Evolutionary conservation across 2,797 vertebrate species (phyloP).

Genomic region (Synaphobranchus kaupii): DNA sequence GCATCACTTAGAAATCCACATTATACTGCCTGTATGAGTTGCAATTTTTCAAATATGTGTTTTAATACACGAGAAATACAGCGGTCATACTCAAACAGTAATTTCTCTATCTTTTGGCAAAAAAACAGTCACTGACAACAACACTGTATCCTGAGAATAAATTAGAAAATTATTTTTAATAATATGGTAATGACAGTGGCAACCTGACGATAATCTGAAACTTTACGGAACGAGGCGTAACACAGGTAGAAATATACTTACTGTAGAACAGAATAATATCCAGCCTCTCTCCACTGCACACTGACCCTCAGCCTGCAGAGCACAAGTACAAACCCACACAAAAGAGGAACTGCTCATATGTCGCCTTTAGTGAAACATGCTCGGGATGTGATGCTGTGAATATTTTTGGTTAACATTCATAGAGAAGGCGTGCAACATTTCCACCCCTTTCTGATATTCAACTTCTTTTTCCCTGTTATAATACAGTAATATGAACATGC

Average conservation of each 20-base stretch:
- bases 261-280: too few relatives aligned
- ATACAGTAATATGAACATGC: too few relatives aligned
- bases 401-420: background rate
- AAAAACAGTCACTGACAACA: background rate
- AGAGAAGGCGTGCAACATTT: too few relatives aligned
- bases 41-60: too few relatives aligned
- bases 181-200: background rate
- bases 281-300: too few relatives aligned
- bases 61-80: too few relatives aligned
- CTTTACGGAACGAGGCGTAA: background rate
- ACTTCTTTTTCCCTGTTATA: too few relatives aligned
- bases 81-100: too few relatives aligned
- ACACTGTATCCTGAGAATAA: slow-evolving; percentile 41
- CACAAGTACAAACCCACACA: background rate
- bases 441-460: too few relatives aligned
- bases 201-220: background rate
- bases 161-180: background rate
- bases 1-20: too few relatives aligned
- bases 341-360: background rate
- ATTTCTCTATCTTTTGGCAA: too few relatives aligned
- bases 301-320: background rate
- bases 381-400: background rate
- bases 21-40: too few relatives aligned
- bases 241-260: background rate
- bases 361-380: background rate